phyloP scores from a whole-genome alignment of 2,113 vertebrate genomes.

The cat (Felis catus) region DNA sequence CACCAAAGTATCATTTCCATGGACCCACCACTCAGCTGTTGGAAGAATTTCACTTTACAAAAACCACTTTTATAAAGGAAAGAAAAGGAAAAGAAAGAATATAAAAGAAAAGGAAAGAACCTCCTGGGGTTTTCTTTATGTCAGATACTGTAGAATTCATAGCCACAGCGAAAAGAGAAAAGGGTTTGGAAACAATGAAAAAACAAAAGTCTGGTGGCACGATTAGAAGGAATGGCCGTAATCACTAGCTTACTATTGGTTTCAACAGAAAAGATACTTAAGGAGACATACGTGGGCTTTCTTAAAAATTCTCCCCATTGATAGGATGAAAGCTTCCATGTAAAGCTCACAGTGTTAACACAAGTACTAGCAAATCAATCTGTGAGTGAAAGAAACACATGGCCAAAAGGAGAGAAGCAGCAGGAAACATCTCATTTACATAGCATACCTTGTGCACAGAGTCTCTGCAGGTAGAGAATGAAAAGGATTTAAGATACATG shows the following conservation, averaged over 20 bases:
- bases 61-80: background rate
- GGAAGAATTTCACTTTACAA: background rate
- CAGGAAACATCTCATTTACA: conserved; percentile 11
- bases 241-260: background rate
- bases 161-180: background rate
- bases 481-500: background rate
- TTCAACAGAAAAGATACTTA: background rate
- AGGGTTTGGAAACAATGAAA: background rate
- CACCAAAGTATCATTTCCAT: background rate
- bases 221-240: background rate
- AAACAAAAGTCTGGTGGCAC: background rate
- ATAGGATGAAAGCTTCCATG: background rate
- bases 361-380: background rate
- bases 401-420: background rate
- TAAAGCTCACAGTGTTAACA: conserved; percentile 3
- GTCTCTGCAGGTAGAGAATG: background rate
- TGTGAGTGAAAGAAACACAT: background rate
- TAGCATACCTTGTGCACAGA: background rate
- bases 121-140: background rate
- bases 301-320: background rate
- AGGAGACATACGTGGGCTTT: background rate
- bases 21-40: conserved; percentile 19
- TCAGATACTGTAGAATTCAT: background rate
- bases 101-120: background rate
- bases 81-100: background rate